Evolutionary conservation across 2,797 vertebrate genomes (phyloP).

Genomic region (Melanogrammus aeglefinus): DNA sequence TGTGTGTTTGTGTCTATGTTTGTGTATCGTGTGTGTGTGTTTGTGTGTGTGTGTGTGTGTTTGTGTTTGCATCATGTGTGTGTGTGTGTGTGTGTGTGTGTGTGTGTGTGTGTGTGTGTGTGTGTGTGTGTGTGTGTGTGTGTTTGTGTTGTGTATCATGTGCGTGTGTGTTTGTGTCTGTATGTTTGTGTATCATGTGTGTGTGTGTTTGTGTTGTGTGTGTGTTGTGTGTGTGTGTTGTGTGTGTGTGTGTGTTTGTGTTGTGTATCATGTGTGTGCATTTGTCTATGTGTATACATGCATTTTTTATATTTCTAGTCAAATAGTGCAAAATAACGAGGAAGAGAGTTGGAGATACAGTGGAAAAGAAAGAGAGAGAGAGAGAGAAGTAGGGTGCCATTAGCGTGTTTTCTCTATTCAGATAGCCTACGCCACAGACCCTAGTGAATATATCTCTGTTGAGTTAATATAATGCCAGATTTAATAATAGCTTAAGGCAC

Average conservation of each 20-base stretch:
- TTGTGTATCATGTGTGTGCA: background rate
- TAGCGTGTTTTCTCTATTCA: conserved; percentile 14
- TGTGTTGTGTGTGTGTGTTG: background rate
- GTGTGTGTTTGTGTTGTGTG: background rate
- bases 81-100: background rate
- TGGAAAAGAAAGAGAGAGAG: background rate
- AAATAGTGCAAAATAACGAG: background rate
- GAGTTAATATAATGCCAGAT: conserved; percentile 40
- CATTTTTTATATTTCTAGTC: conserved; percentile 22
- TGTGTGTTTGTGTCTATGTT: background rate
- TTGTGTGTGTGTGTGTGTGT: too few relatives aligned
- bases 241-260: background rate
- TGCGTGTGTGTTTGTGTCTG: background rate
- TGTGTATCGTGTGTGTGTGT: background rate
- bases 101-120: conserved; percentile 6
- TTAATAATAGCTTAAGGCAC: conserved; percentile 30
- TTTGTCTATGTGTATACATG: background rate
- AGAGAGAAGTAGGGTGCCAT: background rate
- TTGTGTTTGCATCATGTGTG: too few relatives aligned
- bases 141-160: conserved; percentile 1
- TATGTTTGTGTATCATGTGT: background rate
- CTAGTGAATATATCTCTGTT: conserved; percentile 24
- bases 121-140: background rate
- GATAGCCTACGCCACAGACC: conserved; percentile 18
- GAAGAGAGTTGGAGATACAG: background rate